These are phyloP conservation scores for Mus pahari DNA, from an alignment of 2,113 vertebrate species.

Conservation along the genomic window DNA sequence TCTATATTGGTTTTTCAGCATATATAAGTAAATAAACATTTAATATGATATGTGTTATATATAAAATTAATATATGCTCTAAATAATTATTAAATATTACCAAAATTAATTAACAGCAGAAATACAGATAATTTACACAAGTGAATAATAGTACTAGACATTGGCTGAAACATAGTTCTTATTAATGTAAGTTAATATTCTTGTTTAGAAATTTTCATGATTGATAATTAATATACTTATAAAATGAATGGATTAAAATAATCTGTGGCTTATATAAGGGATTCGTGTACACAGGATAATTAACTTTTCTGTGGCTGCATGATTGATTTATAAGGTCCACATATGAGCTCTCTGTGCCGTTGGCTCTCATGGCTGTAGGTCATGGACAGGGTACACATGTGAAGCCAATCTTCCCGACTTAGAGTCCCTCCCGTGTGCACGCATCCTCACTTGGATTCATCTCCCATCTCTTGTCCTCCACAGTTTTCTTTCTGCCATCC, in stretches of 20 bases:
- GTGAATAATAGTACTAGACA: neutral
- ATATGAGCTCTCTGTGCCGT: neutral
- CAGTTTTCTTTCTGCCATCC: neutral
- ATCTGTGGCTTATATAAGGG: conserved; percentile 28
- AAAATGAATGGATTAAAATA: neutral
- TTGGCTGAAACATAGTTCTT: neutral
- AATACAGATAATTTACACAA: neutral
- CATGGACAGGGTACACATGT: neutral
- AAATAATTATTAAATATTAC: neutral
- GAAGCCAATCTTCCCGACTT: neutral
- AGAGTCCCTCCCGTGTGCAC: conserved; percentile 22
- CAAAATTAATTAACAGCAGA: neutral
- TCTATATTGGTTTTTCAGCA: neutral
- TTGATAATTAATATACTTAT: neutral
- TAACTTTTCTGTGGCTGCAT: neutral
- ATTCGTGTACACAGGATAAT: conserved; percentile 12
- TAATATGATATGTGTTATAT: neutral
- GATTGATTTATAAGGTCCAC: neutral
- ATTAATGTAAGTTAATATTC: conserved; percentile 47
- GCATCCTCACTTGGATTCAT: neutral
- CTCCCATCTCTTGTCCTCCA: neutral
- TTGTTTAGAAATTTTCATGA: neutral
- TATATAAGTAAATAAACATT: neutral
- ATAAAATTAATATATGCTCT: neutral
- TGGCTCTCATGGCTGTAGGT: neutral